Evolutionary conservation across 1,140 invertebrate species (phyloP), one percentile per base, ranked within the genome.

Genomic region (Tetragonula clypearis): DNA sequence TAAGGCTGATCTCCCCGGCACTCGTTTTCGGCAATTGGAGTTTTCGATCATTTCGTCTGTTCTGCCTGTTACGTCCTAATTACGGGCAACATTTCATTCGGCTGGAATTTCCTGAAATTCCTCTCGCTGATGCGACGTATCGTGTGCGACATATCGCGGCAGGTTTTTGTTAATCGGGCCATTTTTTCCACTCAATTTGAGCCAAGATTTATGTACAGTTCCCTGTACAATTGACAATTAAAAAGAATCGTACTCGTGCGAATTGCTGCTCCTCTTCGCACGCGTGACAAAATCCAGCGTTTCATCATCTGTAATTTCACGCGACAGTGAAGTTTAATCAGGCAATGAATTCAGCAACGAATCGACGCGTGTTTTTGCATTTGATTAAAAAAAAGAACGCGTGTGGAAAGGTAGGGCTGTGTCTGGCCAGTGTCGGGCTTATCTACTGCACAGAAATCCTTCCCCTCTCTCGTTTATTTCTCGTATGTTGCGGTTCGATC

Each of bases 401-500:
- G n/a, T 2, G 6, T 8, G 2, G 12, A n/a, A 26, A 9, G n/a
- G 1, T 55, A 3, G 41, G 23, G 23, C 23, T 2, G 79, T 53
- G 79, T 53, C 55, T 53, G 68, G 30, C 69, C n/a, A 74, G 23
- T 23, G 14, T 35, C 11, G 4, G 56, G 12, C 69, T 69, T 74
- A 81, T 81, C 79, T 62, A 62, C 55, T 73, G 55, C 49, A 17
- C 23, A 2, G 49, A 73, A 53, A 73, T 73, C 21, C 71, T 26
- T 19, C 21, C 49, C 19, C 71, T 6, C 41, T 30, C 30, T 30
- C 35, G 49, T 73, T 55, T 73, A n/a, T 58, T 58, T 30, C n/a
- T 35, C 55, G 26, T 49, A 58, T 35, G 55, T 76, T 30, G 19
- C 12, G 35, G 53, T 19, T n/a, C 41, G 35, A 82, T 76, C 60